phyloP scores from a whole-genome alignment of 2,797 vertebrate species.

The Alauda arvensis region DNA sequence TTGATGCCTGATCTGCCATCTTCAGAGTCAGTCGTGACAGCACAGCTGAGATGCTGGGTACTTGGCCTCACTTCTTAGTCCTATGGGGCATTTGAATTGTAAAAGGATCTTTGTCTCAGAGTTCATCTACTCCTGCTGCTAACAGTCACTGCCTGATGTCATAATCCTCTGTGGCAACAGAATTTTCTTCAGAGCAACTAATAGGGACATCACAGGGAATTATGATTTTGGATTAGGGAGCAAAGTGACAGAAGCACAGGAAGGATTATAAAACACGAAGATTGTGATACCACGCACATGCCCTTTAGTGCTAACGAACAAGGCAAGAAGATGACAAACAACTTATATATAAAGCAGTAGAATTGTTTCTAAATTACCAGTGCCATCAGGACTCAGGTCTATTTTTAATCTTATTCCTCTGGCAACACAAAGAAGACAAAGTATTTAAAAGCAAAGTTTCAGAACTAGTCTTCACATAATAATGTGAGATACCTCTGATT shows the following conservation, averaged over 20 bases:
- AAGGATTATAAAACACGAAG: conserved; percentile 13
- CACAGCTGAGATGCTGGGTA: not conserved
- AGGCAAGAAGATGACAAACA: conserved; percentile 7
- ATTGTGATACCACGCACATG: not conserved
- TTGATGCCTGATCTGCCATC: not conserved
- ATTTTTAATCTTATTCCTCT: conserved; percentile 23
- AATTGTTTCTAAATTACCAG: conserved; percentile 7
- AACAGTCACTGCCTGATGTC: not conserved
- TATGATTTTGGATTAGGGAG: conserved; percentile 30
- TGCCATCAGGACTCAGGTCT: not conserved
- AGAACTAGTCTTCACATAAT: not conserved
- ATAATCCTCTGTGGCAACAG: conserved; percentile 33
- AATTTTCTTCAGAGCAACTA: conserved; percentile 37
- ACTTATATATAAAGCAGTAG: not conserved
- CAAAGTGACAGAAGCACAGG: not conserved
- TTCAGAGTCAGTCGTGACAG: not conserved
- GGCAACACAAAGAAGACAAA: not conserved
- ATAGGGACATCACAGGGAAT: conserved; percentile 35
- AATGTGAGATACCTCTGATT: not conserved
- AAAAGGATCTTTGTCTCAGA: conserved; percentile 15
- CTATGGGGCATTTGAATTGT: not conserved
- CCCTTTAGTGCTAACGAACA: not conserved
- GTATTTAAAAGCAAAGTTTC: conserved; percentile 11
- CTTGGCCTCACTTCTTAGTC: not conserved
- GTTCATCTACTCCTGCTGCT: conserved; percentile 7